These are phyloP conservation scores for Phytoseiulus persimilis DNA, from an alignment of 2,888 invertebrate genomes.

Conservation along the genomic window DNA sequence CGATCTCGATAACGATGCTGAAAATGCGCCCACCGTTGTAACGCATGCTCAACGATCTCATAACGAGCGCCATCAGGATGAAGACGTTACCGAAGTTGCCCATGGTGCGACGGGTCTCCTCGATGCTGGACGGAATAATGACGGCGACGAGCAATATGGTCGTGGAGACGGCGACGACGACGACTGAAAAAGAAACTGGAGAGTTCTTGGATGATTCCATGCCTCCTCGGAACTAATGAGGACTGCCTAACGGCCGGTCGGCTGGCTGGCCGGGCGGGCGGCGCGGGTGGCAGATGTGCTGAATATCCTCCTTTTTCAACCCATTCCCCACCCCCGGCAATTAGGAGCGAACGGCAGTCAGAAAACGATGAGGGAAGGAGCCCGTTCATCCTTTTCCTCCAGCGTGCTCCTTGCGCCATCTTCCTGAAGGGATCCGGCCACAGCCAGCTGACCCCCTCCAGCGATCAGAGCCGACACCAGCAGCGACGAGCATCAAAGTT, in stretches of 20 bases:
- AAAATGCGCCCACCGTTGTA: too few species aligned
- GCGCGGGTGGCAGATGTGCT: slow-evolving; percentile 37
- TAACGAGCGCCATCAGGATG: background rate
- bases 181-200: slow-evolving; percentile 8
- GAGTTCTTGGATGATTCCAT: slow-evolving; percentile 39
- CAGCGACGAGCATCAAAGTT: slow-evolving; percentile 37
- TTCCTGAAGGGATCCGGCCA: background rate
- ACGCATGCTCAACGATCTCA: too few species aligned
- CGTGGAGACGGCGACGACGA: background rate
- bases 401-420: background rate
- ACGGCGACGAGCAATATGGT: background rate
- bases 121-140: background rate
- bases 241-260: slow-evolving; percentile 21
- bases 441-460: slow-evolving; percentile 28
- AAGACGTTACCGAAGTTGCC: background rate
- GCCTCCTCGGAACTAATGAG: slow-evolving; percentile 33
- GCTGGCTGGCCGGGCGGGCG: background rate
- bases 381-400: background rate
- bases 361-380: background rate
- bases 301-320: slow-evolving; percentile 24
- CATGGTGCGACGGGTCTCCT: background rate
- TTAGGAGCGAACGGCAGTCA: slow-evolving; percentile 37
- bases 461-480: slow-evolving; percentile 11
- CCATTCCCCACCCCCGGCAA: slow-evolving; percentile 34
- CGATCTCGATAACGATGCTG: too few species aligned